Evolutionary conservation across 2,888 invertebrate species (phyloP).

Genomic region (Chouioia cunea): DNA sequence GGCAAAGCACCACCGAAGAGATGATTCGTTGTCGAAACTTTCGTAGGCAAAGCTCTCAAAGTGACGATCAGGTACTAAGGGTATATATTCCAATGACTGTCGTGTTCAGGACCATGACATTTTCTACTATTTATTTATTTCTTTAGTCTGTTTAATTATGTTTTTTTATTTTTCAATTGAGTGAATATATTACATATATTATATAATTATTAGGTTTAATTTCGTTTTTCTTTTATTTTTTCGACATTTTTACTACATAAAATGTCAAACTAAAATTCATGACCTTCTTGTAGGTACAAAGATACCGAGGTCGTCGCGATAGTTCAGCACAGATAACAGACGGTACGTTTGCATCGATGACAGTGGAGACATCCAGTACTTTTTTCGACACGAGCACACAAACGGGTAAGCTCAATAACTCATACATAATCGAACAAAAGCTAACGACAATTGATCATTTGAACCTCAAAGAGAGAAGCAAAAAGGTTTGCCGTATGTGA

Average conservation of each 20-base stretch:
- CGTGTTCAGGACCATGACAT: not conserved
- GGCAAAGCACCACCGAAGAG: constrained; percentile 92
- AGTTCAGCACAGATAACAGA: constrained; percentile 92
- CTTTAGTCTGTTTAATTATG: not conserved
- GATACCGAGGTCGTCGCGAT: constrained; percentile 80
- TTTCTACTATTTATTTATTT: no score
- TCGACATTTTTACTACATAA: not conserved
- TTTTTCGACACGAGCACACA: constrained; percentile 94
- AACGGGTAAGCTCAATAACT: constrained; percentile 75
- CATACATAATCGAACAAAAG: not conserved
- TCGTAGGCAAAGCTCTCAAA: constrained; percentile 90
- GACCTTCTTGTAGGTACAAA: constrained; percentile 58
- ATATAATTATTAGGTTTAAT: not conserved
- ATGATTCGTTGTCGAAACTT: constrained; percentile 94
- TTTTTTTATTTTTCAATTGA: not conserved
- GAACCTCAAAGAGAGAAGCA: no score
- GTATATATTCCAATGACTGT: constrained; percentile 50
- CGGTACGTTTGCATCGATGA: constrained; percentile 93
- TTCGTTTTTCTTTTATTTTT: not conserved
- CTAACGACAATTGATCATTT: no score
- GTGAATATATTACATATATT: not conserved
- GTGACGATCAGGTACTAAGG: constrained; percentile 77
- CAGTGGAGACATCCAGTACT: constrained; percentile 91
- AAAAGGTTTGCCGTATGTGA: no score
- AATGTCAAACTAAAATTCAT: not conserved